A percentile compares a stretch with the other conserved stretches of the same genome.
Evolutionary conservation across 30 jellyfish, hydroid and myxozoan species (phyloP).

Genomic region (Cassiopea andromeda): DNA sequence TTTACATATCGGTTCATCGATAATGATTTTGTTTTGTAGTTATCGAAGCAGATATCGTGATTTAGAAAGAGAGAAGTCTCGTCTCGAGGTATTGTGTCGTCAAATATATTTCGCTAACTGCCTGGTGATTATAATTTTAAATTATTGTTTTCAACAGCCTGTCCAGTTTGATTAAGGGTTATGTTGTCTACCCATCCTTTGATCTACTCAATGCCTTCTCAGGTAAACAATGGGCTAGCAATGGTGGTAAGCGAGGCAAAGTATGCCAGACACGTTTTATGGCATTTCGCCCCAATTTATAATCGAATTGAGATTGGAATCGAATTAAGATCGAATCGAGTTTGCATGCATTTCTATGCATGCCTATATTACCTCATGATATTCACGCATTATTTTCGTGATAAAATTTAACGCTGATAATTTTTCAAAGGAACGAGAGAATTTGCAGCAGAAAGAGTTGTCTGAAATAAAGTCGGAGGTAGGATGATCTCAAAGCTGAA

Average conservation of each 20-base stretch:
- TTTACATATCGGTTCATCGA: background rate
- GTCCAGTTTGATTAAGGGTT: background rate
- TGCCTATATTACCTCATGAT: too few species aligned
- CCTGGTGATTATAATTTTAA: background rate
- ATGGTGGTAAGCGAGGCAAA: too few species aligned
- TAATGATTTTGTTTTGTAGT: slow-evolving; percentile 11
- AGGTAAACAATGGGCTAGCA: too few species aligned
- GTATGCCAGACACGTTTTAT: too few species aligned
- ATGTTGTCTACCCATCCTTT: too few species aligned
- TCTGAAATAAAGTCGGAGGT: slow-evolving; percentile 26
- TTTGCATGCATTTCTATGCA: too few species aligned
- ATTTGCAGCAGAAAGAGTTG: slow-evolving; percentile 32
- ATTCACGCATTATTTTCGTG: background rate
- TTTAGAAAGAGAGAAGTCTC: slow-evolving; percentile 62
- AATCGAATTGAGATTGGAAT: too few species aligned
- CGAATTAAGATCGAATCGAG: too few species aligned
- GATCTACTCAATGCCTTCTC: too few species aligned
- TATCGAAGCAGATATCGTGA: slow-evolving; percentile 71
- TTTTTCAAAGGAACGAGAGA: slow-evolving; percentile 48
- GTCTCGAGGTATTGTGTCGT: slow-evolving; percentile 40
- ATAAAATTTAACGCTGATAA: background rate
- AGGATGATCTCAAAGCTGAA: background rate
- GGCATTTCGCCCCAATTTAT: too few species aligned
- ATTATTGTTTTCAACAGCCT: background rate
- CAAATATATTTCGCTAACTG: background rate